Base-by-base conservation (phyloP, 1,140 invertebrate species). In the Drosophila tropicalis region DNA sequence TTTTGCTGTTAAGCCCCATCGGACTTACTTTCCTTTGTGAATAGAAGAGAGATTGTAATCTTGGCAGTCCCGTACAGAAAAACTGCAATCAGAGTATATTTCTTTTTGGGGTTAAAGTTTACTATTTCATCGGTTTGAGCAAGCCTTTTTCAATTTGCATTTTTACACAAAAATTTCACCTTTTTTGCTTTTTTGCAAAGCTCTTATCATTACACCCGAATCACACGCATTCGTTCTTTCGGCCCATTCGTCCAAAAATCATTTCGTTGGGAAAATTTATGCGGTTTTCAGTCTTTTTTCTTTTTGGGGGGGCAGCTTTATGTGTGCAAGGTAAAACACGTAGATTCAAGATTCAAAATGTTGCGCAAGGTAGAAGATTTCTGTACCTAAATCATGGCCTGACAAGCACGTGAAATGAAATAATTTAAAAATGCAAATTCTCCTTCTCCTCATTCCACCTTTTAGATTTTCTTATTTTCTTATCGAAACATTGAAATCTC, bases 401-500 rank as follows among this genome's bases (percentile, higher is more conserved):
- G 76, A 71, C 76, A 78, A 78, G 76, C 61, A 75, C 72, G 76
- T 75, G 67, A 78, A 78, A 75, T 78, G 76, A 78, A 78, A 75
- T 78, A 71, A 78, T 78, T 78, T 78, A 57, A 78, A 78, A 78
- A 78, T 75, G 72, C 67, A 70, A 78, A 78, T 75, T 75, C 54
- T 44, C 41, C 36, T 51, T 60, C 44, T 51, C 17, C 44, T 51
- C 12, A 5, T 51, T 51, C 22, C 22, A 51, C 44, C 44, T 51
- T 51, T 51, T 51, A 22, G 44, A 51, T 51, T 51, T 51, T 19
- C 44, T 51, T 51, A 51, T 22, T 58, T 58, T 58, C 34, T 58
- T 58, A 58, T 58, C 56, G 34, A 6, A 15, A 36, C 56, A 58
- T 15, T 58, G 56, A 32, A 58, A 58, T 58, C 56, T 58, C 34